Base-by-base conservation (phyloP, 2,888 invertebrate species). In the Cenopis cana region DNA sequence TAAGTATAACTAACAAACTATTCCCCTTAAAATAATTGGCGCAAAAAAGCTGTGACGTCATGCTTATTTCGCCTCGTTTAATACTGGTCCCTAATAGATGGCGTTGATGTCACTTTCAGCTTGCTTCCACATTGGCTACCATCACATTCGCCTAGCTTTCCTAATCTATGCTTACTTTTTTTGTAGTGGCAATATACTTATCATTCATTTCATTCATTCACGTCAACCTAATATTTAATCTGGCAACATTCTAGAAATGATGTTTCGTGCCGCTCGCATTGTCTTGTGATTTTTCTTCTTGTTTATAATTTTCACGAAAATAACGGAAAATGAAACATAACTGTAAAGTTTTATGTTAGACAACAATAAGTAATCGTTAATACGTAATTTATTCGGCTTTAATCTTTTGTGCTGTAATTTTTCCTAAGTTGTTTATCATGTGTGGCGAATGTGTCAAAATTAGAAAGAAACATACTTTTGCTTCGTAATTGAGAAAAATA, bases 391-490 rank as follows among this genome's bases (percentile, higher is more conserved):
- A 62, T 46, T 60, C 38, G n/a, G 59, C 24, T 60, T 38, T 57
- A 68, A 20, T 17, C 18, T 50, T 62, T 72, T 74, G 68, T 78
- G 78, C 74, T 76, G 78, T 74, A 75, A 73, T 77, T 79, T 79
- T 76, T 74, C 73, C 74, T 75, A 76, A 78, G 81, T 76, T 82
- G 82, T 83, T 76, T 81, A 89, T 83, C 85, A 89, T 91, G 91
- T 91, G 91, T 88, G 86, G 85, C 88, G 89, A 87, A 89, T 84
- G 85, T 83, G 86, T 87, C 81, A 91, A 89, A 82, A 89, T 83
- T 80, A 90, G 86, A 88, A 92, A 89, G 90, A 90, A 91, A 90
- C 91, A 90, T 87, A 90, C 88, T 88, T 89, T 84, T 81, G 84
- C 84, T 81, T 87, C 86, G 81, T 87, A 89, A 78, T 86, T 83